phyloP scores from a whole-genome alignment of 2,888 invertebrate genomes.

The Heliconius ismenius region DNA sequence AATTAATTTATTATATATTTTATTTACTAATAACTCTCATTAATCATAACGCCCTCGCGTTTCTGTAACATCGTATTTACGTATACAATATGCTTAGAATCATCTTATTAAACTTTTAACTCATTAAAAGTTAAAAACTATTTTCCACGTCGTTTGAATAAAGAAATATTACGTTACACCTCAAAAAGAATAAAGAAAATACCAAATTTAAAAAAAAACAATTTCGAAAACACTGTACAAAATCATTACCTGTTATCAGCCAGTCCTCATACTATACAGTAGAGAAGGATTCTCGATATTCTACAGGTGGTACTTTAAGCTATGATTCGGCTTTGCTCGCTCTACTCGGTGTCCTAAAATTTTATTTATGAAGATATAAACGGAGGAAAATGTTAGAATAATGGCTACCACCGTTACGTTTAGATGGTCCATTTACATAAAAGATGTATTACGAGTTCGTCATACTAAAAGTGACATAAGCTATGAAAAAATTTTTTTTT shows the following conservation, averaged over 20 bases:
- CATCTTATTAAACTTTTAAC: too few relatives aligned
- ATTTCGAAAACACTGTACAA: too few relatives aligned
- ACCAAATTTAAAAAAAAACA: neutral
- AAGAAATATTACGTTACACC: too few relatives aligned
- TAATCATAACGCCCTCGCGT: too few relatives aligned
- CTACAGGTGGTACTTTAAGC: conserved; percentile 44
- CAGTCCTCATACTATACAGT: conserved; percentile 29
- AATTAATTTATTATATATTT: too few relatives aligned
- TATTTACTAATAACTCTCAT: too few relatives aligned
- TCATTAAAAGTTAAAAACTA: too few relatives aligned
- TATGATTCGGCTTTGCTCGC: conserved; percentile 38
- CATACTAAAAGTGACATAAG: conserved; percentile 1
- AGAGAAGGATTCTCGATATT: conserved; percentile 35
- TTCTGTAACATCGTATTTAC: too few relatives aligned
- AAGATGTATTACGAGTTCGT: conserved; percentile 7
- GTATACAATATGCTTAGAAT: too few relatives aligned
- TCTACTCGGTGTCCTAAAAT: conserved; percentile 38
- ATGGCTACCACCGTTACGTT: neutral
- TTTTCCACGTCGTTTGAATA: too few relatives aligned
- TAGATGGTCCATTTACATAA: conserved; percentile 11
- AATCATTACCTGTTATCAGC: neutral
- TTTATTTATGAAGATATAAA: conserved; percentile 39
- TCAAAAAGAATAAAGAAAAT: too few relatives aligned
- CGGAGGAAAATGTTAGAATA: conserved; percentile 23
- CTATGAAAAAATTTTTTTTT: conserved; percentile 15